phyloP scores from a whole-genome alignment of 2,113 vertebrate species.

The Elgaria multicarinata region DNA sequence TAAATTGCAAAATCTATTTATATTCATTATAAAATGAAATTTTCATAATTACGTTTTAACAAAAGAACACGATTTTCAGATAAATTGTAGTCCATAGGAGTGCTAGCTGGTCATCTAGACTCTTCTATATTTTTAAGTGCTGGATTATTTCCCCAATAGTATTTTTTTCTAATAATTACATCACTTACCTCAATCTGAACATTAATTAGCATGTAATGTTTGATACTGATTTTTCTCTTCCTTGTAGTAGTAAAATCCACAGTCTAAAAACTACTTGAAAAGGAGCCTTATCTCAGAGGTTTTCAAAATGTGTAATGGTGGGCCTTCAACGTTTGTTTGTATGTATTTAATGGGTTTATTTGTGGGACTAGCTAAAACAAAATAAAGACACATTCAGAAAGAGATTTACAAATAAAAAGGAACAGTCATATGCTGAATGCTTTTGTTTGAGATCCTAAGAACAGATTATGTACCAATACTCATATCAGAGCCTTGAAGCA shows the following conservation, averaged over 20 bases:
- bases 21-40: slow-evolving; percentile 16
- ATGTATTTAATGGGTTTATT: background rate
- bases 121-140: background rate
- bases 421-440: background rate
- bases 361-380: background rate
- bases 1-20: slow-evolving; percentile 1
- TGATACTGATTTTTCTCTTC: background rate
- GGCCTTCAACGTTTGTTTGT: background rate
- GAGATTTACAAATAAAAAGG: background rate
- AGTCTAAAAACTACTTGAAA: background rate
- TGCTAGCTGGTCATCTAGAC: background rate
- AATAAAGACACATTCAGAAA: background rate
- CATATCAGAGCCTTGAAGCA: background rate
- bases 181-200: background rate
- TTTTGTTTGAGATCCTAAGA: background rate
- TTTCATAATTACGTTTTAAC: slow-evolving; percentile 10
- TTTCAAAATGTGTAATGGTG: background rate
- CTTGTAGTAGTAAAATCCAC: background rate
- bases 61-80: slow-evolving; percentile 5
- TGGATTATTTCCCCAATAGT: background rate
- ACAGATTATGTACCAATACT: background rate
- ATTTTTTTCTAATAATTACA: background rate
- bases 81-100: background rate
- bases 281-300: background rate
- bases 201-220: background rate